Percentiles rank a stretch among this genome's conserved stretches.
Conservation (phyloP, 2,797 vertebrate species). For the Taenioides sp. region DNA sequence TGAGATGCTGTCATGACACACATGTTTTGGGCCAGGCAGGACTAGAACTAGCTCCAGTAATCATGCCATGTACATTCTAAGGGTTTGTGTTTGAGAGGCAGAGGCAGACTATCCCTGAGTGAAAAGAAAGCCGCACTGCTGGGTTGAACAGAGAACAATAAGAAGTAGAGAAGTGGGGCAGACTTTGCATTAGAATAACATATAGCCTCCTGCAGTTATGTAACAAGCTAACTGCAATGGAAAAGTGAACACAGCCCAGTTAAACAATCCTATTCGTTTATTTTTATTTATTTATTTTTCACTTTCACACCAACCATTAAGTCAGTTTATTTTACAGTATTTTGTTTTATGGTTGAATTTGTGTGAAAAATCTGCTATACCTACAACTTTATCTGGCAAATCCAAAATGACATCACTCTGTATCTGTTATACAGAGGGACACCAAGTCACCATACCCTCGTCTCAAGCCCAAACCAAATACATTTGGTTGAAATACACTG, state of each 20-base stretch:
- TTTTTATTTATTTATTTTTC: no score
- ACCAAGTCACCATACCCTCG: no score
- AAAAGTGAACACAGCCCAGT: slow-evolving; percentile 7
- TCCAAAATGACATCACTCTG: no score
- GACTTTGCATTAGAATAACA: slow-evolving; percentile 74
- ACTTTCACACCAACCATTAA: no score
- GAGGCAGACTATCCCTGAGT: slow-evolving; percentile 34
- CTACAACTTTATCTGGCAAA: no score
- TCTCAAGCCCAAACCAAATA: no score
- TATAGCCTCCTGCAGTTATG: slow-evolving; percentile 60
- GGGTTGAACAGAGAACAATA: slow-evolving; percentile 68
- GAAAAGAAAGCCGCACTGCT: slow-evolving; percentile 62
- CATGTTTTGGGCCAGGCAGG: slow-evolving; percentile 48
- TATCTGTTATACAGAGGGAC: no score
- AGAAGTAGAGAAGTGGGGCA: slow-evolving; percentile 67
- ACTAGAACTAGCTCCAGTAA: slow-evolving; percentile 38
- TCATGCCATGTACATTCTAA: slow-evolving; percentile 57
- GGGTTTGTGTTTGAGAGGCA: slow-evolving; percentile 46
- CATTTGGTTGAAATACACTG: no score
- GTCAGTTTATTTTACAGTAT: not conserved
- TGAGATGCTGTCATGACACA: slow-evolving; percentile 68
- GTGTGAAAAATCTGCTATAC: no score
- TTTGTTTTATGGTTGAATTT: not conserved
- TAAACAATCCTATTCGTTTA: not conserved
- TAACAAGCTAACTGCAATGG: slow-evolving; percentile 45